These are phyloP conservation scores for Plectrocnemia conspersa DNA, from an alignment of 1,140 invertebrate species.

Conservation along the genomic window DNA sequence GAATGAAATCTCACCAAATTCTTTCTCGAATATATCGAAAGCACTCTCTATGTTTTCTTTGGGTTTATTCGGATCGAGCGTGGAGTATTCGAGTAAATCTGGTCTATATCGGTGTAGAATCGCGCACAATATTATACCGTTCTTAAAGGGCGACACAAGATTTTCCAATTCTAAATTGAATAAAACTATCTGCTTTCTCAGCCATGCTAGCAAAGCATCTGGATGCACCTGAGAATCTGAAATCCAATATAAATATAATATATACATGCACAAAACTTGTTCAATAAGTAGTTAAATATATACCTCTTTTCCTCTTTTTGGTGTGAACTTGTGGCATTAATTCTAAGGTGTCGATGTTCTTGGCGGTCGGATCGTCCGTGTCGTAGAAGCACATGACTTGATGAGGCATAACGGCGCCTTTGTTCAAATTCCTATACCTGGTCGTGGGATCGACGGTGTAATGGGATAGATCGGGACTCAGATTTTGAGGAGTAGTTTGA, in stretches of 20 bases:
- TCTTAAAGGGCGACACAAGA: conserved; percentile 67
- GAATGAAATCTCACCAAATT: conserved; percentile 32
- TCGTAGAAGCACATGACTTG: conserved; percentile 59
- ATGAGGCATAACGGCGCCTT: conserved; percentile 54
- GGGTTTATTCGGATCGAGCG: conserved; percentile 59
- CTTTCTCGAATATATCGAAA: conserved; percentile 72
- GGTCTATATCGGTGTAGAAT: conserved; percentile 82
- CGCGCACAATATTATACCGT: conserved; percentile 75
- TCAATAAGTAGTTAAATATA: no score
- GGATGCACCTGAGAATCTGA: conserved; percentile 63
- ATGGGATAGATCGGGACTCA: conserved; percentile 80
- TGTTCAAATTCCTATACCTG: conserved; percentile 64
- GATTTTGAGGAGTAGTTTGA: conserved; percentile 95
- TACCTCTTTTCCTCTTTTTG: conserved; percentile 63
- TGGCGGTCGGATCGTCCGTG: conserved; percentile 52
- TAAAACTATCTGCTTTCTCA: conserved; percentile 65
- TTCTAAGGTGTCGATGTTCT: conserved; percentile 44
- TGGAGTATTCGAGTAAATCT: conserved; percentile 74
- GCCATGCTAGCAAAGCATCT: conserved; percentile 71
- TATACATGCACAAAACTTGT: conserved; percentile 9
- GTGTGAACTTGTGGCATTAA: conserved; percentile 39
- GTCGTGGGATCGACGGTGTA: conserved; percentile 90
- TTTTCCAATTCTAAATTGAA: conserved; percentile 63
- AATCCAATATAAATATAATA: conserved; percentile 13
- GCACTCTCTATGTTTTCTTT: conserved; percentile 73